Base-by-base conservation (phyloP, 2,888 invertebrate species). In the Cynaeus angustus region DNA sequence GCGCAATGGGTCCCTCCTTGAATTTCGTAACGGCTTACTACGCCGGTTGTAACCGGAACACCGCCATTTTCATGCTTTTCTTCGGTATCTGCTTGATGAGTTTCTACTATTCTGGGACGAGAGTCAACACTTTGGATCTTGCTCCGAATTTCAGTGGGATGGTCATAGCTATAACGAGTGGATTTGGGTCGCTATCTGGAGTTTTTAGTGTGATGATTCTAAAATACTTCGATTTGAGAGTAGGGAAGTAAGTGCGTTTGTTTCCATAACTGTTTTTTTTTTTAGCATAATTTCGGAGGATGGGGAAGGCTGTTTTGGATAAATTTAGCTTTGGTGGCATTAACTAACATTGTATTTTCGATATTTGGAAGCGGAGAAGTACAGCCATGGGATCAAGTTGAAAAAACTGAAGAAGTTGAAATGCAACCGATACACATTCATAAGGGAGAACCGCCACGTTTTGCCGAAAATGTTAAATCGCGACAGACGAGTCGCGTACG, bases 131-230 rank as follows among this genome's bases (percentile, higher is more conserved):
- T 30, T 53, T 53, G 1, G 52, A 53, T 53, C 28, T 53, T 9
- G 52, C 52, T 9, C 52, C 52, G 1, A 53, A 53, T 9, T 53
- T 26, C 12, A 53, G 52, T 53, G 52, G 52, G 14, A 13, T 53
- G 28, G 28, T 53, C 30, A 53, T 53, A 33, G 52, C 13, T 10
- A 9, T 53, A 4, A 13, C 14, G 1, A 53, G 30, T 12, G 52
- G 52, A 12, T 0, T 53, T 7, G 52, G 33, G 2, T 28, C 52
- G 7, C 13, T 33, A 3, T 8, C 37, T n/a, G 52, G 52, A 14
- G 28, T 53, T 53, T 5, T 53, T 9, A 33, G 3, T 7, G 6
- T 33, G 33, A 33, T 9, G 3, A 33, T 33, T 2, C 1, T 33
- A 1, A 2, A 33, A 33, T 1, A 2, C 6, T 33, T 33, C n/a